Evolutionary conservation across 2,113 vertebrate species (phyloP).

Genomic region (Varanus komodoensis): DNA sequence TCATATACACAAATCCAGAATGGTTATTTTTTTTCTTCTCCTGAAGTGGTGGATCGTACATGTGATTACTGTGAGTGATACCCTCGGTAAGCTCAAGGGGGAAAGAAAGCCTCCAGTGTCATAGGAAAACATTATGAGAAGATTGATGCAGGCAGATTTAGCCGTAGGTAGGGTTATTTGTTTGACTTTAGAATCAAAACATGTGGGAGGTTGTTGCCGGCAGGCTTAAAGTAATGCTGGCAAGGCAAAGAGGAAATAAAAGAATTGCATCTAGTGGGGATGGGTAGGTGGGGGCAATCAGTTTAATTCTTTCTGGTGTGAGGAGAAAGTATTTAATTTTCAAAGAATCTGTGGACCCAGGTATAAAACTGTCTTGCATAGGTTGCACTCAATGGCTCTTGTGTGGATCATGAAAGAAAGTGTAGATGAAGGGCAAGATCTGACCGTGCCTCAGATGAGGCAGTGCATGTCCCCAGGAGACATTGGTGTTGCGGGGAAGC

Average conservation of each 20-base stretch:
- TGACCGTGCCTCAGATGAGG: background rate
- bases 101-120: background rate
- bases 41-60: constrained; percentile 16
- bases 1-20: background rate
- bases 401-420: rapidly evolving
- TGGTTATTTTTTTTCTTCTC: background rate
- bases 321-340: background rate
- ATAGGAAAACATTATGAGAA: constrained; percentile 5
- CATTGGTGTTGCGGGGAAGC: background rate
- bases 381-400: background rate
- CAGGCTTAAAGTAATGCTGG: background rate
- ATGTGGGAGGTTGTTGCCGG: constrained; percentile 35
- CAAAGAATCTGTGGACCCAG: background rate
- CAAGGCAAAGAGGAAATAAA: constrained; percentile 31
- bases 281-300: constrained; percentile 16
- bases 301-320: constrained; percentile 28
- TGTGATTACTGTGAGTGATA: background rate
- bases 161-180: constrained; percentile 12
- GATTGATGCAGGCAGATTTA: constrained; percentile 37
- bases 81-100: background rate
- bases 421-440: background rate
- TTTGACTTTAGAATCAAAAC: constrained; percentile 41
- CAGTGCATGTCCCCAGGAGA: background rate
- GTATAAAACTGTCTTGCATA: rapidly evolving
- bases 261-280: constrained; percentile 2